phyloP scores from a whole-genome alignment of 2,113 vertebrate species.

The Marcusenius ussheri region DNA sequence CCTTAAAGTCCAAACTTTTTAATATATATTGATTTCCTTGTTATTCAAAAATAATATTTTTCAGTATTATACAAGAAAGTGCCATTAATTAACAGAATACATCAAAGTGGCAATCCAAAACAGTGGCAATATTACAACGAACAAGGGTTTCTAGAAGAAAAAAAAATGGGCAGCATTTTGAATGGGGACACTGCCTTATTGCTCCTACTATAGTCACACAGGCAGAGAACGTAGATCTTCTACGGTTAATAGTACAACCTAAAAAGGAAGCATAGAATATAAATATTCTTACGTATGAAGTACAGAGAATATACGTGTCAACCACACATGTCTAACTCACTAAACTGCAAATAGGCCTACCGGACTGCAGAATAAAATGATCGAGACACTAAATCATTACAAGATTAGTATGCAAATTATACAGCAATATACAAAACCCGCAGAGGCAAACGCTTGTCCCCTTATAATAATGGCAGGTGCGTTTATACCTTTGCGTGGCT shows the following conservation, averaged over 20 bases:
- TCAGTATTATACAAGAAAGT: background rate
- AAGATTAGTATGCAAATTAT: background rate
- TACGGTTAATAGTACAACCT: slow-evolving; percentile 23
- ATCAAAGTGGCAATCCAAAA: background rate
- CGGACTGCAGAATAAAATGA: background rate
- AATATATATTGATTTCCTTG: background rate
- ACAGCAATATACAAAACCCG: background rate
- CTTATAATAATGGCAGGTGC: background rate
- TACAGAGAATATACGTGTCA: background rate
- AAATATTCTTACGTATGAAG: background rate
- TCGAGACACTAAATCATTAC: background rate
- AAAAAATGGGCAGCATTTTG: background rate
- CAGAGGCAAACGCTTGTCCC: background rate
- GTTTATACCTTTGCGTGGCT: slow-evolving; percentile 2
- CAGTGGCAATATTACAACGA: background rate
- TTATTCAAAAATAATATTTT: background rate
- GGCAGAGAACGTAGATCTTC: slow-evolving; percentile 18
- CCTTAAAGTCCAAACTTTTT: background rate
- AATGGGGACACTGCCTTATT: background rate
- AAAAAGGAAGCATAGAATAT: background rate
- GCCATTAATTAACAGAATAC: background rate
- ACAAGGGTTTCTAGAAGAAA: background rate
- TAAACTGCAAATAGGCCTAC: background rate
- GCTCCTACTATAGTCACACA: background rate
- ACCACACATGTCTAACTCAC: background rate